Evolutionary conservation across 2,888 invertebrate species (phyloP).

Genomic region (Amitus sp.): DNA sequence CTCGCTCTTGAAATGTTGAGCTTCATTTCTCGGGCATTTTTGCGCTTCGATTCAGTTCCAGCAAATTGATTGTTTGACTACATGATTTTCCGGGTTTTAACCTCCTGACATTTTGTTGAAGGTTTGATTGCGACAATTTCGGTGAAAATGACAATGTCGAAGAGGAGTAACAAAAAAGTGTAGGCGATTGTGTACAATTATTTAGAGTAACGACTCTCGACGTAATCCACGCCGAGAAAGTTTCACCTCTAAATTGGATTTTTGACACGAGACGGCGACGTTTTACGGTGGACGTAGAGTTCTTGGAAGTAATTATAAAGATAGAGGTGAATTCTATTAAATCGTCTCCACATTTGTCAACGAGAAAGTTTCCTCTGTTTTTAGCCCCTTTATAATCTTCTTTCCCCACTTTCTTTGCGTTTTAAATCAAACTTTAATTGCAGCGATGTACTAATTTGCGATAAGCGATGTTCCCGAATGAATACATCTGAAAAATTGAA

Average conservation of each 20-base stretch:
- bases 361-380: background rate
- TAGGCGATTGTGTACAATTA: background rate
- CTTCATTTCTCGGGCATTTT: no score
- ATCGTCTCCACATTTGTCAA: background rate
- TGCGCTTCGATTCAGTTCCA: no score
- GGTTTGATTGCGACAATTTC: background rate
- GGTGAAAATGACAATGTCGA: no score
- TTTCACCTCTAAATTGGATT: background rate
- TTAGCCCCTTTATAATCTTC: background rate
- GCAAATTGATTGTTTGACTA: conserved; percentile 12
- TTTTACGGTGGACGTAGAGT: background rate
- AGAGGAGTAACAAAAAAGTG: background rate
- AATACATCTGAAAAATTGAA: background rate
- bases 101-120: background rate
- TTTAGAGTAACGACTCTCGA: background rate
- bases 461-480: background rate
- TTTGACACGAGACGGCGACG: background rate
- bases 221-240: background rate
- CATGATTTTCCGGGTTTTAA: background rate
- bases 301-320: background rate
- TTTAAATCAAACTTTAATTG: background rate
- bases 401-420: background rate
- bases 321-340: background rate
- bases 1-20: no score
- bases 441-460: background rate